Conservation (phyloP, 2,797 vertebrate species). For the Clarias fuscus region DNA sequence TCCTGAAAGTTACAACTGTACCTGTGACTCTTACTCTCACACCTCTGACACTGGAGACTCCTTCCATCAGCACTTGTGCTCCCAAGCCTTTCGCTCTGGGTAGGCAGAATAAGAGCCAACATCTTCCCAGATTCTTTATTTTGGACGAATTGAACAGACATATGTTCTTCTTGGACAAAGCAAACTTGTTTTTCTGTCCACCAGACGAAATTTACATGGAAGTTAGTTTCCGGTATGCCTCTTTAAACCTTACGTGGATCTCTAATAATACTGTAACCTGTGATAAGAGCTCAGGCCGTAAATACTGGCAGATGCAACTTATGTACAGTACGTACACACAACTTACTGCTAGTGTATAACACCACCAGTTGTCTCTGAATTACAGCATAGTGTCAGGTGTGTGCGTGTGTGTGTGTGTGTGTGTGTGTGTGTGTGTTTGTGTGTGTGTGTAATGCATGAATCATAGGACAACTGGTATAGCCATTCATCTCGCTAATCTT, state of each 20-base stretch:
- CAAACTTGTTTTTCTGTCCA: slow-evolving; percentile 11
- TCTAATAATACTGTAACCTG: not conserved
- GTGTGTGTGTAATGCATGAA: slow-evolving; percentile 20
- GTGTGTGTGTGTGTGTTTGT: slow-evolving; percentile 40
- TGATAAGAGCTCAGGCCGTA: not conserved
- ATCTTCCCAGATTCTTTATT: not conserved
- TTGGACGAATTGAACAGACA: not conserved
- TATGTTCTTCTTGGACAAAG: not conserved
- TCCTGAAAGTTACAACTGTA: not conserved
- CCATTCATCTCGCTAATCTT: slow-evolving; percentile 26
- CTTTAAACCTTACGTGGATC: not conserved
- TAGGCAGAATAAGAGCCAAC: not conserved
- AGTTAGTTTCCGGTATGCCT: not conserved
- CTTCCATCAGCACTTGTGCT: not conserved
- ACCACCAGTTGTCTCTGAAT: slow-evolving; percentile 6
- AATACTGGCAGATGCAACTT: not conserved
- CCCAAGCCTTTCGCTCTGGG: too few species aligned
- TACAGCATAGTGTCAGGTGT: not conserved
- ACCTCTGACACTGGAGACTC: not conserved
- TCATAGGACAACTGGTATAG: slow-evolving; percentile 32
- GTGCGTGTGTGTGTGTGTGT: not conserved
- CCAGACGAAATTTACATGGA: not conserved
- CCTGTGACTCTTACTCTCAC: not conserved
- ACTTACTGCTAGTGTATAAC: not conserved
- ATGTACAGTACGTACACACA: too few species aligned